A percentile compares a stretch with the other conserved stretches of the same genome.
phyloP scores from a whole-genome alignment of 2,888 invertebrate genomes.

The Himalopsyche japonica region DNA sequence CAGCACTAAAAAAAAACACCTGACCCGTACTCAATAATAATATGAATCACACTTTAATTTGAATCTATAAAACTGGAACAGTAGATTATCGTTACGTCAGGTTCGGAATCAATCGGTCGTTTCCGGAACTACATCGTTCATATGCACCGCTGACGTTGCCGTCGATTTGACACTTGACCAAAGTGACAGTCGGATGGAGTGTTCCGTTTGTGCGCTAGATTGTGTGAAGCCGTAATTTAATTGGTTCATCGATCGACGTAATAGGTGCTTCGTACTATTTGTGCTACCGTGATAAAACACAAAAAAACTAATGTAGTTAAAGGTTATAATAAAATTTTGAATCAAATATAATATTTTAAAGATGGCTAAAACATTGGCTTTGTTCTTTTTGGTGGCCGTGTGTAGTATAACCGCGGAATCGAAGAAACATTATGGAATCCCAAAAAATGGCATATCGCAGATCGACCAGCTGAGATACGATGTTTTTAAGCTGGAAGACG shows the following conservation, averaged over 20 bases:
- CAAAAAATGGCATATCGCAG: conserved; percentile 44
- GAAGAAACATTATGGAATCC: not conserved
- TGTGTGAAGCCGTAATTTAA: not conserved
- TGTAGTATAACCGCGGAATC: not conserved
- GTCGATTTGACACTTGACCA: not conserved
- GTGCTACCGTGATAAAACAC: not conserved
- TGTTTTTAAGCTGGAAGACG: conserved; percentile 62
- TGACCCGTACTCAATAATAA: not conserved
- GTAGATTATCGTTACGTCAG: not conserved
- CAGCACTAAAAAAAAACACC: not conserved
- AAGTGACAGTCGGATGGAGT: not conserved
- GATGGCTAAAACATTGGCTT: not conserved
- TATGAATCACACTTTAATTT: not conserved
- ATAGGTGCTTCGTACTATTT: not conserved
- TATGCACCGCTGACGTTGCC: too few relatives aligned
- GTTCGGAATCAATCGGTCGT: not conserved
- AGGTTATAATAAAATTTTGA: not conserved
- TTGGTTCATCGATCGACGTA: not conserved
- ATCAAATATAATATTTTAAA: not conserved
- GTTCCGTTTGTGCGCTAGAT: not conserved
- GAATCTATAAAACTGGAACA: not conserved
- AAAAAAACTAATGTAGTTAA: not conserved
- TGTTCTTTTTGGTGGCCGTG: not conserved
- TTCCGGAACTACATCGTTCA: not conserved
- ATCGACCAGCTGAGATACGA: conserved; percentile 66